Percentiles rank a stretch among this genome's conserved stretches.
Conservation (phyloP, 2,797 vertebrate species). For the Gymnocypris eckloni region DNA sequence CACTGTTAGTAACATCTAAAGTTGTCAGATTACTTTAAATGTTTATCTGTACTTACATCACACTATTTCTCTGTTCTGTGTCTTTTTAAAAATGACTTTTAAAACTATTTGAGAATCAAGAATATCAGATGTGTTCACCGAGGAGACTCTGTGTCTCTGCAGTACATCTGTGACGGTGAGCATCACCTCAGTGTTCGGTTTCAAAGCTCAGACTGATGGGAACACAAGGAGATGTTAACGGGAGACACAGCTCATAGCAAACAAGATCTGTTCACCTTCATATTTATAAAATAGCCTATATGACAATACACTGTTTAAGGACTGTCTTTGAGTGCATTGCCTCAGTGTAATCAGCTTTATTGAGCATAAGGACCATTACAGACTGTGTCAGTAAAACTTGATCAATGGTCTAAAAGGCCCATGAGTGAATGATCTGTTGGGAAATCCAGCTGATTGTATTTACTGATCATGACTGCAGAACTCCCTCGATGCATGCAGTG, state of each 20-base stretch:
- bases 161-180: background rate
- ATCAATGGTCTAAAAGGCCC: slow-evolving; percentile 63
- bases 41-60: background rate
- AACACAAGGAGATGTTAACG: slow-evolving; percentile 5
- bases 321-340: background rate
- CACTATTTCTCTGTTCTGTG: background rate
- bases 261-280: background rate
- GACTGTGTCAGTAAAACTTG: slow-evolving; percentile 61
- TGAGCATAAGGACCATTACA: slow-evolving; percentile 67
- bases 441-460: slow-evolving; percentile 58
- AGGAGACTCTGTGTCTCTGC: background rate
- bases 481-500: slow-evolving; percentile 34
- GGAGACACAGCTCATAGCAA: background rate
- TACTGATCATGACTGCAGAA: slow-evolving; percentile 45
- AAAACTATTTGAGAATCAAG: background rate
- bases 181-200: background rate
- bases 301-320: background rate
- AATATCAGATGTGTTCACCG: background rate
- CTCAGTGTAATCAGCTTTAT: slow-evolving; percentile 64
- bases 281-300: background rate
- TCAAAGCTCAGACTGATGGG: slow-evolving; percentile 14
- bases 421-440: slow-evolving; percentile 57
- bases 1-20: too few species aligned
- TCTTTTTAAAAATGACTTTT: background rate
- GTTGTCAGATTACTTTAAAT: background rate